Conservation (phyloP, 2,888 invertebrate genomes). For the Chrysina gloriosa region DNA sequence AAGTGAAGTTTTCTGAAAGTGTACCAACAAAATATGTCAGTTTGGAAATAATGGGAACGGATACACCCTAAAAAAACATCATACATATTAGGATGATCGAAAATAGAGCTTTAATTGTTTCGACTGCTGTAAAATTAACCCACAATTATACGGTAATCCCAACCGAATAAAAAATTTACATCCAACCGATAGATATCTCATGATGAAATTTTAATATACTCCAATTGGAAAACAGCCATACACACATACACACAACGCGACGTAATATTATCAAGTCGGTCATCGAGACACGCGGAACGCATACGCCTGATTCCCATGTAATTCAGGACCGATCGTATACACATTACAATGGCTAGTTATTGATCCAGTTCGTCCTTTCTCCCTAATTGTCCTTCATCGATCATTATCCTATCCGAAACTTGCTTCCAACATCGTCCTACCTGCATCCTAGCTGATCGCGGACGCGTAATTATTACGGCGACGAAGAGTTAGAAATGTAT, state of each 20-base stretch:
- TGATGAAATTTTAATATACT: constrained; percentile 7
- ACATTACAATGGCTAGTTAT: background rate
- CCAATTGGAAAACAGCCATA: constrained; percentile 7
- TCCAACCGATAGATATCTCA: background rate
- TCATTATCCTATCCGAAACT: constrained; percentile 3
- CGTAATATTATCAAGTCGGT: background rate
- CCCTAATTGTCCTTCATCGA: constrained; percentile 8
- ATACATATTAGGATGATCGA: too few relatives aligned
- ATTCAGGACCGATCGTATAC: background rate
- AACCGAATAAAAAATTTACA: background rate
- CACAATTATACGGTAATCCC: background rate
- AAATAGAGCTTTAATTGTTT: too few relatives aligned
- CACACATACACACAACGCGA: background rate
- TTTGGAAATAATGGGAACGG: too few relatives aligned
- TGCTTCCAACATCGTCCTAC: background rate
- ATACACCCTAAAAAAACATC: too few relatives aligned
- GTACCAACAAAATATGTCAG: too few relatives aligned
- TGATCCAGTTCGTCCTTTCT: constrained; percentile 9
- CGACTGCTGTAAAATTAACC: too few relatives aligned
- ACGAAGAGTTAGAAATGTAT: constrained; percentile 16
- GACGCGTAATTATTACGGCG: background rate
- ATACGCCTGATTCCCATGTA: background rate
- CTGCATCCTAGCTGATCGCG: constrained; percentile 6
- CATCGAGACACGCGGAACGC: background rate
- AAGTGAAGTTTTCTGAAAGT: too few relatives aligned